Evolutionary conservation across 2,888 invertebrate genomes (phyloP).

Genomic region (Apodemia mormo): DNA sequence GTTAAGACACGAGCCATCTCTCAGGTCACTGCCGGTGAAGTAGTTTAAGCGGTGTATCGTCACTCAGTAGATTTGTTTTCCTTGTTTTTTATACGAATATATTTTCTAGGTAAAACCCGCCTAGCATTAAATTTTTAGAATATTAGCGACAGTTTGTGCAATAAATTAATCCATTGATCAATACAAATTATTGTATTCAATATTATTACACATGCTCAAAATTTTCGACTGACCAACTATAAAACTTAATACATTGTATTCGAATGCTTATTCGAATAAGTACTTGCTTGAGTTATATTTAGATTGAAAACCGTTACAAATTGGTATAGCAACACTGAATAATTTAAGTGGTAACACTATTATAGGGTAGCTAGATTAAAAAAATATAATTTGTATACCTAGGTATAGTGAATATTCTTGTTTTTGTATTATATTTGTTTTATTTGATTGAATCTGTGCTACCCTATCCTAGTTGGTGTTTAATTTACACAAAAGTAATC

Average conservation of each 20-base stretch:
- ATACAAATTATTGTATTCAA: slow-evolving; percentile 56
- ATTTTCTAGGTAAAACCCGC: slow-evolving; percentile 43
- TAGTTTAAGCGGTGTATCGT: slow-evolving; percentile 57
- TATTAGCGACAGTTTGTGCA: slow-evolving; percentile 71
- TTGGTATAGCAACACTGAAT: slow-evolving; percentile 3
- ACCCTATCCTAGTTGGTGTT: slow-evolving; percentile 28
- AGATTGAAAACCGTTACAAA: slow-evolving; percentile 7
- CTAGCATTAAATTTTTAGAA: slow-evolving; percentile 44
- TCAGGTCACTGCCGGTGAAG: slow-evolving; percentile 65
- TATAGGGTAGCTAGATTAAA: slow-evolving; percentile 9
- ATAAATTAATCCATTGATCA: slow-evolving; percentile 68
- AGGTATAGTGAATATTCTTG: slow-evolving; percentile 12
- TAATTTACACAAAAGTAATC: slow-evolving; percentile 33
- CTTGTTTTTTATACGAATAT: slow-evolving; percentile 45
- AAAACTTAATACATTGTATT: slow-evolving; percentile 49
- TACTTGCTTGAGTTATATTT: slow-evolving; percentile 25
- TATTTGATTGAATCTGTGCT: slow-evolving; percentile 7
- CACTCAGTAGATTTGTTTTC: slow-evolving; percentile 36
- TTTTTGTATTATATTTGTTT: slow-evolving; percentile 16
- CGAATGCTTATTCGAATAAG: slow-evolving; percentile 38
- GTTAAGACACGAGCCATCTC: slow-evolving; percentile 50
- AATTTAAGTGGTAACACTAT: slow-evolving; percentile 3
- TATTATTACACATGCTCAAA: slow-evolving; percentile 69
- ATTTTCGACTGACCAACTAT: slow-evolving; percentile 79
- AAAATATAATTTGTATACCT: slow-evolving; percentile 9